phyloP scores from a whole-genome alignment of 2,797 vertebrate genomes.

The Nannoperca obscura region DNA sequence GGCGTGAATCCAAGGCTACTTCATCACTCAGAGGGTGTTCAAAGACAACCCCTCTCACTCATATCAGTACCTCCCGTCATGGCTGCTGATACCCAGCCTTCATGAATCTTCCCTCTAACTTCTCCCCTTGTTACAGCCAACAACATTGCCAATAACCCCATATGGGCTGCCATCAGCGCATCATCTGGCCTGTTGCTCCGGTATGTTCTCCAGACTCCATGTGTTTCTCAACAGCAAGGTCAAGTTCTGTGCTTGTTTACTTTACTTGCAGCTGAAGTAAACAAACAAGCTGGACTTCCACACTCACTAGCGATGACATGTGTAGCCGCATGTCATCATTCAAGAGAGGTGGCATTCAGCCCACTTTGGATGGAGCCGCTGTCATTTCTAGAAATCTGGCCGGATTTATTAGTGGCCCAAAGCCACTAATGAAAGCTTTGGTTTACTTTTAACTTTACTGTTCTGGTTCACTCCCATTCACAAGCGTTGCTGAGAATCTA shows the following conservation, averaged over 20 bases:
- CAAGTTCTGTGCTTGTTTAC: slow-evolving; percentile 51
- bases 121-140: slow-evolving; percentile 11
- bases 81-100: slow-evolving; percentile 20
- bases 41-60: slow-evolving; percentile 25
- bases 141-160: slow-evolving; percentile 28
- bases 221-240: slow-evolving; percentile 66
- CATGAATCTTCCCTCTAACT: slow-evolving; percentile 22
- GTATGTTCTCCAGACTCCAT: slow-evolving; percentile 55
- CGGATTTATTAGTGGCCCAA: too few species aligned
- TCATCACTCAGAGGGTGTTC: slow-evolving; percentile 19
- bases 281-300: slow-evolving; percentile 41
- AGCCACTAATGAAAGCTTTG: too few species aligned
- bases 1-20: slow-evolving; percentile 15
- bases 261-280: slow-evolving; percentile 46
- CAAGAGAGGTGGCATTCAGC: too few species aligned
- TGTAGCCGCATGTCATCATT: too few species aligned
- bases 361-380: too few species aligned
- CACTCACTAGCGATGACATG: slow-evolving; percentile 1
- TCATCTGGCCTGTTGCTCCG: slow-evolving; percentile 47
- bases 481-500: neutral
- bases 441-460: neutral
- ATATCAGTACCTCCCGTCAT: slow-evolving; percentile 37
- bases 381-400: too few species aligned
- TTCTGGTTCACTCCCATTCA: neutral
- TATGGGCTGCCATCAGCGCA: slow-evolving; percentile 37